phyloP scores from a whole-genome alignment of 2,888 invertebrate genomes.

The Apodemia mormo region DNA sequence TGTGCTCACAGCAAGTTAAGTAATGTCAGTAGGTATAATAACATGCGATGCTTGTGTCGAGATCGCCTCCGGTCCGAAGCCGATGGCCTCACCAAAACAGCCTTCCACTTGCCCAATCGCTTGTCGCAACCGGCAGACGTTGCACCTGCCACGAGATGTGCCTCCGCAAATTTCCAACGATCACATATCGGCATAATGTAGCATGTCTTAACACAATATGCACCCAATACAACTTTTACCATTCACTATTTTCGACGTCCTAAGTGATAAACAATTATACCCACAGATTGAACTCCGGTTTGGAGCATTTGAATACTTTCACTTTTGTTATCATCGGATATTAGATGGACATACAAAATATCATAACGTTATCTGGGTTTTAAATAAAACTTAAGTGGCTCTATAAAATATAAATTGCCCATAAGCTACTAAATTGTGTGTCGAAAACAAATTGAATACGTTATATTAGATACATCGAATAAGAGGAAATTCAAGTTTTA shows the following conservation, averaged over 20 bases:
- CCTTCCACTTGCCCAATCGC: slow-evolving; percentile 70
- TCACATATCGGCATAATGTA: slow-evolving; percentile 53
- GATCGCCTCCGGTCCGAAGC: slow-evolving; percentile 56
- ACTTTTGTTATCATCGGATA: slow-evolving; percentile 44
- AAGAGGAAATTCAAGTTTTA: slow-evolving; percentile 8
- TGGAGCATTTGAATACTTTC: slow-evolving; percentile 41
- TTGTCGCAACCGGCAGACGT: slow-evolving; percentile 75
- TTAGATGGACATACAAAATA: slow-evolving; percentile 39
- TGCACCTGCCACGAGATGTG: slow-evolving; percentile 73
- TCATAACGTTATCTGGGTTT: slow-evolving; percentile 34
- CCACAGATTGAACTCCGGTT: slow-evolving; percentile 37
- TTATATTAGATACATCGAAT: background rate
- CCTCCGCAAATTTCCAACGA: slow-evolving; percentile 62
- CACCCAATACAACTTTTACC: slow-evolving; percentile 37
- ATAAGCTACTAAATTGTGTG: slow-evolving; percentile 3
- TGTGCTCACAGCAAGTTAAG: slow-evolving; percentile 62
- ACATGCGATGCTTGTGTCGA: slow-evolving; percentile 71
- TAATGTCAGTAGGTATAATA: slow-evolving; percentile 55
- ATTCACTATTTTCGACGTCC: slow-evolving; percentile 36
- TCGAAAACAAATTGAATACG: slow-evolving; percentile 14
- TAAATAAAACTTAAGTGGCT: slow-evolving; percentile 52
- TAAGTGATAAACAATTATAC: slow-evolving; percentile 38
- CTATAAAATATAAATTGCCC: slow-evolving; percentile 45
- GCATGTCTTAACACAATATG: slow-evolving; percentile 40
- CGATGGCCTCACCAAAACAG: slow-evolving; percentile 67